phyloP scores from a whole-genome alignment of 2,113 vertebrate species.

The Chaetops frenatus region DNA sequence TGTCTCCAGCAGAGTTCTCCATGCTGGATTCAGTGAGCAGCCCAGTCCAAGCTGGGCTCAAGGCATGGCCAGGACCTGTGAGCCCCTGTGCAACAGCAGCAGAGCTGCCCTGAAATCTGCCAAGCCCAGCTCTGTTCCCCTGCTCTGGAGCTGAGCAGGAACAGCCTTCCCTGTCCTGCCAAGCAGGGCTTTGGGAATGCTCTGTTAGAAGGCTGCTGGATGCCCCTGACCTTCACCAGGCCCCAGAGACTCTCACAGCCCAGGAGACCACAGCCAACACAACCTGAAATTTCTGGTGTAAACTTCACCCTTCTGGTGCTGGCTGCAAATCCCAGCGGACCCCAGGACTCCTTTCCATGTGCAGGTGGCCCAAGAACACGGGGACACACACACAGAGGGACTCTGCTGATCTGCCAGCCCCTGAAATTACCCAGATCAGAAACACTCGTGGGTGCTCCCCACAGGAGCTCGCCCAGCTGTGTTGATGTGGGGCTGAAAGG shows the following conservation, averaged over 20 bases:
- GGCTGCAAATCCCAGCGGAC: not conserved
- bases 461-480: not conserved
- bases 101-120: not conserved
- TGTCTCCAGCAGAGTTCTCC: not conserved
- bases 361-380: not conserved
- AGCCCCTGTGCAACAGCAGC: not conserved
- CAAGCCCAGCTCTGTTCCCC: not conserved
- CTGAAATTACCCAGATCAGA: not conserved
- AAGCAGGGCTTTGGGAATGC: accelerated
- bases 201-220: accelerated
- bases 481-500: not conserved
- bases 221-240: not conserved
- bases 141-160: not conserved
- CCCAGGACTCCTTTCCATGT: not conserved
- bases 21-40: not conserved
- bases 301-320: not conserved
- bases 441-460: not conserved
- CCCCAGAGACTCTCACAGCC: not conserved
- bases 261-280: not conserved
- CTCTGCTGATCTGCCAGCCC: not conserved
- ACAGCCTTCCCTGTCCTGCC: not conserved
- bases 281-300: not conserved
- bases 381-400: accelerated
- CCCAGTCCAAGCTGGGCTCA: not conserved
- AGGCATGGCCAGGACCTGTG: not conserved